phyloP scores from a whole-genome alignment of 1,140 invertebrate species.

The Mylabris phalerata region DNA sequence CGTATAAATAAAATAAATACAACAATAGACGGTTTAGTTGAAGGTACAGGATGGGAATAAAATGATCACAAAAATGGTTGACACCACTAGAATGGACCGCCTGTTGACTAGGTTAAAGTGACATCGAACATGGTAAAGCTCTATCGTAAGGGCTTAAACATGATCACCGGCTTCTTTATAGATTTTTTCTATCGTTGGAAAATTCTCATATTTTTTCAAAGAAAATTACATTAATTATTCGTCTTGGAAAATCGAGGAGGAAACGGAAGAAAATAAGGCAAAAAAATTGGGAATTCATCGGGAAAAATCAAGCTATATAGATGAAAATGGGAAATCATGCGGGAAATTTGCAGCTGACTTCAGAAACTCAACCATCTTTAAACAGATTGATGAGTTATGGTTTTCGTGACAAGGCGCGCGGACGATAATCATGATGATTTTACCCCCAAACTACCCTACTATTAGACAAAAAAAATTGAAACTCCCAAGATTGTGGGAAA shows the following conservation, averaged over 20 bases:
- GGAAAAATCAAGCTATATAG: slow-evolving; percentile 1
- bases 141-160: slow-evolving; percentile 9
- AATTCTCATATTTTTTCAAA: slow-evolving; percentile 3
- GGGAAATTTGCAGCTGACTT: slow-evolving; percentile 36
- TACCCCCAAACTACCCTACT: not conserved
- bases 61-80: slow-evolving; percentile 14
- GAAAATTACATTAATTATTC: slow-evolving; percentile 18
- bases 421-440: not conserved
- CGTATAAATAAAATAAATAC: too few relatives aligned
- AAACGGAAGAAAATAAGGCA: not conserved
- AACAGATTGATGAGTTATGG: slow-evolving; percentile 36
- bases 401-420: not conserved
- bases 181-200: not conserved
- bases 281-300: slow-evolving; percentile 3
- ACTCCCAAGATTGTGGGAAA: not conserved
- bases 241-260: not conserved
- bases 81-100: slow-evolving; percentile 9
- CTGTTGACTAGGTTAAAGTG: slow-evolving; percentile 1
- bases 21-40: too few relatives aligned
- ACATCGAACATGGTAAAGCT: slow-evolving; percentile 15
- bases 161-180: slow-evolving; percentile 9
- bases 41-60: slow-evolving; percentile 6
- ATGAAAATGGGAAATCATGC: slow-evolving; percentile 12
- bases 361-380: slow-evolving; percentile 28
- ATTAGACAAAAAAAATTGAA: not conserved